A percentile compares a stretch with the other conserved stretches of the same genome.
Conservation (phyloP, 1,140 invertebrate species). For the Saccostrea echinata region DNA sequence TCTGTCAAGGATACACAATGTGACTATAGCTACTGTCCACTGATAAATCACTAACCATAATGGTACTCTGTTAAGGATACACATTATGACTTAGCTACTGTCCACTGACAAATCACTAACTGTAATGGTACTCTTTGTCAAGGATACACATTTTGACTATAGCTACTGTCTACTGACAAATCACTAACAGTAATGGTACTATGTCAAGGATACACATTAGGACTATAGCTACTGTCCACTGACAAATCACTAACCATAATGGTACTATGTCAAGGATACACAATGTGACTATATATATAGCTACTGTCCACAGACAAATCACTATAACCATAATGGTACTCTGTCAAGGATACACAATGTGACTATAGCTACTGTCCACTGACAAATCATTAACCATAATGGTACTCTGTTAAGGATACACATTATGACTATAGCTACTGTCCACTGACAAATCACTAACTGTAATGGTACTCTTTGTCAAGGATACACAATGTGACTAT, state of each 20-base stretch:
- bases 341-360: neutral
- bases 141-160: neutral
- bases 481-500: neutral
- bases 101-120: too few relatives aligned
- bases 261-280: neutral
- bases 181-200: neutral
- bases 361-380: neutral
- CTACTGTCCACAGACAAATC: too few relatives aligned
- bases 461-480: neutral
- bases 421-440: neutral
- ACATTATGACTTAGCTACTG: neutral
- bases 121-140: neutral
- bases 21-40: neutral
- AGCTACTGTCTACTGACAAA: neutral
- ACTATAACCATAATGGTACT: neutral
- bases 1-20: neutral
- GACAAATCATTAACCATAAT: neutral
- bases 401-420: neutral
- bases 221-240: neutral
- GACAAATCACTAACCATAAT: neutral
- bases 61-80: neutral
- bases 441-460: too few relatives aligned
- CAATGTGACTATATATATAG: neutral
- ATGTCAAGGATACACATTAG: neutral
- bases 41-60: neutral